phyloP scores from a whole-genome alignment of 2,888 invertebrate species.

The Chymomyza procnemis region DNA sequence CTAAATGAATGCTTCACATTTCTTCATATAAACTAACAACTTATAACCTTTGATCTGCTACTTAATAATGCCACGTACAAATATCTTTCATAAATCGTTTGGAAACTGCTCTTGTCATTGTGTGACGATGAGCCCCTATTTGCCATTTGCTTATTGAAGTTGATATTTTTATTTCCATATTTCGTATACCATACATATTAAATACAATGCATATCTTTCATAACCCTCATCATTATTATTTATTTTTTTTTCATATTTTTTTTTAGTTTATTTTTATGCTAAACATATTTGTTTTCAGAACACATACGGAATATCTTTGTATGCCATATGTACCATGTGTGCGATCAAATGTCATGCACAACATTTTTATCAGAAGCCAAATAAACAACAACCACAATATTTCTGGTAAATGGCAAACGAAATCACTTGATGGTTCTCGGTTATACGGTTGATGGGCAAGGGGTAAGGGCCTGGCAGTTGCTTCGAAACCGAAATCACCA shows the following conservation, averaged over 20 bases:
- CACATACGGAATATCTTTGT: conserved; percentile 49
- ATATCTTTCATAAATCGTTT: background rate
- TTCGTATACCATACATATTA: background rate
- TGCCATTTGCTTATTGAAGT: conserved; percentile 6
- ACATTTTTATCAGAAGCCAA: conserved; percentile 14
- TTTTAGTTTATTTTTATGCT: conserved; percentile 28
- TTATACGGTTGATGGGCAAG: too few relatives aligned
- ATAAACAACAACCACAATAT: conserved; percentile 12
- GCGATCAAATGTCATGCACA: conserved; percentile 62
- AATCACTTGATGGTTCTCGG: background rate
- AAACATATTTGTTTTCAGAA: conserved; percentile 37
- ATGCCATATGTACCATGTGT: conserved; percentile 37
- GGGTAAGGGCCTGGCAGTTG: too few relatives aligned
- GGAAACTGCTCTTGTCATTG: background rate
- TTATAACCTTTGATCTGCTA: background rate
- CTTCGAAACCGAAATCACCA: background rate
- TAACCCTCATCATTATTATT: conserved; percentile 57
- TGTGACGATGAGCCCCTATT: background rate
- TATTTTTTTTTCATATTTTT: conserved; percentile 15
- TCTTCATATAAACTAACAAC: background rate
- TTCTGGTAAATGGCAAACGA: conserved; percentile 19
- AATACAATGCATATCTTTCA: conserved; percentile 17
- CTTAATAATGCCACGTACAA: background rate
- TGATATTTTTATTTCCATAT: background rate
- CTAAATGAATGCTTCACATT: too few relatives aligned